Percentiles rank a stretch among this genome's conserved stretches.
phyloP scores from a whole-genome alignment of 1,140 invertebrate species.

The Cyclina sinensis region DNA sequence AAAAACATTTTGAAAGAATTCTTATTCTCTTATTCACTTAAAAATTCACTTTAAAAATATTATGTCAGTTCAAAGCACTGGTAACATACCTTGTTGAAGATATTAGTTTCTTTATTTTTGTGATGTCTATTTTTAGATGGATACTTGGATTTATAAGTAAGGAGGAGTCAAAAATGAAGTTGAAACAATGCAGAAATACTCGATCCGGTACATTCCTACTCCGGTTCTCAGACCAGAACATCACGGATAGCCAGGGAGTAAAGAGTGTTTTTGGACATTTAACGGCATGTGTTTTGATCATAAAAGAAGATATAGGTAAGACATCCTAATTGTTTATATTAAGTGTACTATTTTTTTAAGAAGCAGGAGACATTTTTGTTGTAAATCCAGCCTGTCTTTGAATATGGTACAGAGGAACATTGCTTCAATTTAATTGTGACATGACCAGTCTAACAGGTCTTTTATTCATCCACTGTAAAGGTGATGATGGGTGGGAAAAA shows the following conservation, averaged over 20 bases:
- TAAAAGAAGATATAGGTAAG: constrained; percentile 37
- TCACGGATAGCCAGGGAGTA: constrained; percentile 59
- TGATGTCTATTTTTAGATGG: constrained; percentile 27
- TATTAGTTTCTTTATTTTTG: too few relatives aligned
- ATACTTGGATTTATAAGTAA: constrained; percentile 59
- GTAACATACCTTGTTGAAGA: too few relatives aligned
- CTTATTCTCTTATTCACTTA: too few relatives aligned
- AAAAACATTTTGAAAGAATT: too few relatives aligned
- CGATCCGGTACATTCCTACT: constrained; percentile 47
- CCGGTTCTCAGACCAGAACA: constrained; percentile 59
- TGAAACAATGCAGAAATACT: not conserved
- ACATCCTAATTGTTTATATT: not conserved
- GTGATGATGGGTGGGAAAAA: too few relatives aligned
- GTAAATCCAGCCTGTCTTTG: not conserved
- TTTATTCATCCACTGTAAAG: too few relatives aligned
- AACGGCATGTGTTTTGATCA: constrained; percentile 45
- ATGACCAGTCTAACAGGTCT: not conserved
- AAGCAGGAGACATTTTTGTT: too few relatives aligned
- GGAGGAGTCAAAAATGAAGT: constrained; percentile 44
- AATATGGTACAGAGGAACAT: not conserved
- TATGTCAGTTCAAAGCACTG: too few relatives aligned
- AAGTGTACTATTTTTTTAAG: not conserved
- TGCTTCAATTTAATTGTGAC: not conserved
- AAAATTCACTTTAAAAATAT: too few relatives aligned
- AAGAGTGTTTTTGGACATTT: constrained; percentile 55